These are phyloP conservation scores for Nebria brevicollis DNA, from an alignment of 2,888 invertebrate species.

Conservation along the genomic window DNA sequence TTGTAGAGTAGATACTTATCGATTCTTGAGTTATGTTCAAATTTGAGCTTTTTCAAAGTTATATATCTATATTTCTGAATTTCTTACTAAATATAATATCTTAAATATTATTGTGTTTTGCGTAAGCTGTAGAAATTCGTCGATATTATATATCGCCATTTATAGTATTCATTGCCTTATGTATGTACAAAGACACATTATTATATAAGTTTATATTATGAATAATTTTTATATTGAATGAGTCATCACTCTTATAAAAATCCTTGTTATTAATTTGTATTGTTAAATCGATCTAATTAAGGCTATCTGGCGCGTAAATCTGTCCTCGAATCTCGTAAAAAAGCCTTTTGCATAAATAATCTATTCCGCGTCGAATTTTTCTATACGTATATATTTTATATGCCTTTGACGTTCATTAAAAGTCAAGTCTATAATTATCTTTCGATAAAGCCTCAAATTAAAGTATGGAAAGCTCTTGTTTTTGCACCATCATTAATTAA, in stretches of 20 bases:
- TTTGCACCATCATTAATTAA: neutral
- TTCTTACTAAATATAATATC: no score
- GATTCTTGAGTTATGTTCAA: neutral
- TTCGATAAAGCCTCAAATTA: neutral
- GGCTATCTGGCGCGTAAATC: neutral
- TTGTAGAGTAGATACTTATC: neutral
- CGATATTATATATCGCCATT: no score
- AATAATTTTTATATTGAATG: neutral
- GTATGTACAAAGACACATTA: no score
- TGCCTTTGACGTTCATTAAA: neutral
- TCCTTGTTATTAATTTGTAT: neutral
- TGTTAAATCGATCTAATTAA: neutral
- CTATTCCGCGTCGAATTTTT: neutral
- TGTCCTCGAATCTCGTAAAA: slow-evolving; percentile 10
- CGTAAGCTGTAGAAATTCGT: no score
- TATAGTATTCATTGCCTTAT: no score
- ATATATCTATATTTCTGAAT: no score
- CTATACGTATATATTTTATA: neutral
- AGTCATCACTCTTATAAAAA: neutral
- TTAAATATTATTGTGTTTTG: no score
- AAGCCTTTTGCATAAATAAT: neutral
- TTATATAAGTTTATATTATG: neutral
- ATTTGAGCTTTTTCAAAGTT: neutral
- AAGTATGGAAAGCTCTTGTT: neutral
- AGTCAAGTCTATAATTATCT: slow-evolving; percentile 1